Evolutionary conservation across 2,888 invertebrate species (phyloP), one percentile per base, ranked within the genome.

Genomic region (Aleiodes alternator): DNA sequence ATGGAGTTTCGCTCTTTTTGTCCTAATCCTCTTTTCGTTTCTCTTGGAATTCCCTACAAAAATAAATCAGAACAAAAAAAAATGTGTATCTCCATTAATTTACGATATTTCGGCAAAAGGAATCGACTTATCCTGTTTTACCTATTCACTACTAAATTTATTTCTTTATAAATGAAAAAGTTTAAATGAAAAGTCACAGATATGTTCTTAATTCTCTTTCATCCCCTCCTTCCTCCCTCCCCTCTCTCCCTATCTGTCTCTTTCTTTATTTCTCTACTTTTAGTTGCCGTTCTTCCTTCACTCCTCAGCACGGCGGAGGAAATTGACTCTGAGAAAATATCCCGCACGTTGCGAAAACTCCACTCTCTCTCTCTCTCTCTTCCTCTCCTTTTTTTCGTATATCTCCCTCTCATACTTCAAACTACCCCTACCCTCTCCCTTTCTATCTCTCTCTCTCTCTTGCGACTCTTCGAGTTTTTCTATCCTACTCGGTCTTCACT

Each of bases 261-360:
- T 5, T 5, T 14, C 16, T 53, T 53, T 53, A 14, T 14, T 53
- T 53, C 16, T 16, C 1, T 7, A 16, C 53, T 16, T 53, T 53
- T 84, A 83, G 80, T 78, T 77, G 76, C 71, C 56, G 31, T 48
- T 38, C 68, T 7, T 38, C 56, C 48, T 55, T 56, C 29, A 69
- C 72, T 55, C 16, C 69, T n/a, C 31, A 34, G 34, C 73, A 61
- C 59, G 56, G 69, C 69, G 50, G 29, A 48, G 53, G 23, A 64
- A 72, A 61, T 38, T 51, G 23, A 53, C 12, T 31, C 64, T 51
- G n/a, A n/a, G 31, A 23, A 34, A 72, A 38, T 53, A 53, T 53
- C 53, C 16, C 53, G 14, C 53, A 73, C 69, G 75, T 64, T 71
- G 56, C 71, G 64, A 11, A 23, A 70, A 34, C 14, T 29, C 14